Evolutionary conservation across 2,888 invertebrate genomes (phyloP).

Genomic region (Augochlorella aurata): DNA sequence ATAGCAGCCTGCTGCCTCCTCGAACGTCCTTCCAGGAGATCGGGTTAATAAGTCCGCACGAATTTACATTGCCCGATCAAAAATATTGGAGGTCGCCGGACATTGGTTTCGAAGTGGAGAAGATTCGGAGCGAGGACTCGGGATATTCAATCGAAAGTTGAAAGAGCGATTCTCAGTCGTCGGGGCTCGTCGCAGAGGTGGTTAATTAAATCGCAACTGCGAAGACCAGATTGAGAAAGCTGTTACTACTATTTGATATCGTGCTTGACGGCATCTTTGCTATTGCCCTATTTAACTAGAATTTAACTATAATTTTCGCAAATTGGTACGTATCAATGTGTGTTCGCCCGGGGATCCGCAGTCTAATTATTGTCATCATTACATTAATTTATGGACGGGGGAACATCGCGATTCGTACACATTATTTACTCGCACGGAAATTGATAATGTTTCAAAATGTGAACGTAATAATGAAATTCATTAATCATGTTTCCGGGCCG

Average conservation of each 20-base stretch:
- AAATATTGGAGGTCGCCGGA: not conserved
- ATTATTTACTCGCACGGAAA: not conserved
- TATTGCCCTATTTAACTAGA: not conserved
- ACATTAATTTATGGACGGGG: not conserved
- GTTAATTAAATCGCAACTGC: too few species aligned
- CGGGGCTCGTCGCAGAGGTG: not conserved
- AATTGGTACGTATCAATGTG: not conserved
- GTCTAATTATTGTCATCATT: not conserved
- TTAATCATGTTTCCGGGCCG: not conserved
- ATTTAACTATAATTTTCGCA: not conserved
- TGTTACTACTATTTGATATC: not conserved
- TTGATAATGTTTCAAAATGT: not conserved
- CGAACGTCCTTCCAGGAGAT: conserved; percentile 13
- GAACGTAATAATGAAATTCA: not conserved
- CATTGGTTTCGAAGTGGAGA: not conserved
- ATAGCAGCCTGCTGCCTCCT: not conserved
- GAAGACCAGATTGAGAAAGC: too few species aligned
- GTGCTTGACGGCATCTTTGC: not conserved
- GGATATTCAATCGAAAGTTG: not conserved
- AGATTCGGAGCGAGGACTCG: too few species aligned
- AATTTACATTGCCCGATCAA: conserved; percentile 13
- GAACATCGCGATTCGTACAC: not conserved
- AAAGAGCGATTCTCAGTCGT: not conserved
- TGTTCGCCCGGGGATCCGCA: not conserved
- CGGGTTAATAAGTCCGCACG: conserved; percentile 28